Evolutionary conservation across 1,140 invertebrate genomes (phyloP).

Genomic region (Saxidomus purpurata): DNA sequence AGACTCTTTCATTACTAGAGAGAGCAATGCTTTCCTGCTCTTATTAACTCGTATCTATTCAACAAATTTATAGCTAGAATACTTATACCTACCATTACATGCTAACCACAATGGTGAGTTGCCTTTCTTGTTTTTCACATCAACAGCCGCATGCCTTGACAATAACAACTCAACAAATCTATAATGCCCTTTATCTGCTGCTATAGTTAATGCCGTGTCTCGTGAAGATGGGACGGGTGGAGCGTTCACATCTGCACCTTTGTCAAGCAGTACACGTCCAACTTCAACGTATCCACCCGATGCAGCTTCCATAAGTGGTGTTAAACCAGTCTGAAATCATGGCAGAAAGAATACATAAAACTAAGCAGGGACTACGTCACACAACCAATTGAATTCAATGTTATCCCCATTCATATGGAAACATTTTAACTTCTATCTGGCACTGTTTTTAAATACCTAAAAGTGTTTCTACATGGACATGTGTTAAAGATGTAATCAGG

Average conservation of each 20-base stretch:
- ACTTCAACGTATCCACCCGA: constrained; percentile 99
- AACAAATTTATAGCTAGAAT: no score
- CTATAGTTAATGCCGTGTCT: constrained; percentile 99
- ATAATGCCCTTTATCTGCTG: constrained; percentile 99
- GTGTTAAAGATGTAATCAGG: no score
- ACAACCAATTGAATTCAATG: no score
- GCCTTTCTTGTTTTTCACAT: constrained; percentile 99
- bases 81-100: constrained; percentile 94
- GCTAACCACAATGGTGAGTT: constrained; percentile 99
- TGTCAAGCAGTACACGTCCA: constrained; percentile 97
- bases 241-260: constrained; percentile 99
- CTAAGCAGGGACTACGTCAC: no score
- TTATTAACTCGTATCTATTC: no score
- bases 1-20: no score
- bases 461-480: no score
- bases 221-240: constrained; percentile 98
- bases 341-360: not conserved
- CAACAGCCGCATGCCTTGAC: constrained; percentile 93
- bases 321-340: constrained; percentile 94
- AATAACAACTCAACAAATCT: constrained; percentile 96
- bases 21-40: no score
- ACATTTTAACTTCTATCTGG: no score
- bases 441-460: no score
- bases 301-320: constrained; percentile 99
- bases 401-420: no score